phyloP scores from a whole-genome alignment of 1,140 invertebrate species.

The Drosophila simulans region DNA sequence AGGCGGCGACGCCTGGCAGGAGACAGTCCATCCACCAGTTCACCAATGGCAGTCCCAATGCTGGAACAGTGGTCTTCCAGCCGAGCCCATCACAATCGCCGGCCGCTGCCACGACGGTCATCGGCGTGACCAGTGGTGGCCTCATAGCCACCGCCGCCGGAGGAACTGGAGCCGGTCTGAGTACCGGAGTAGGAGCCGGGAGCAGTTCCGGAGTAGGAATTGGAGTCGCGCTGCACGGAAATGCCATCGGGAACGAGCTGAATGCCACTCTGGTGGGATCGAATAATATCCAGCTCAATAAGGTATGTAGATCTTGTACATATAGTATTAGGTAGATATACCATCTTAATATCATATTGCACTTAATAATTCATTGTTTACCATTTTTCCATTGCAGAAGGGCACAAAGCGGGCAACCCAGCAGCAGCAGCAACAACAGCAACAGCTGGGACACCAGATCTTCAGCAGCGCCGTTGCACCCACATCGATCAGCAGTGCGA shows the following conservation, averaged over 20 bases:
- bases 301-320: conserved; percentile 47
- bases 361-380: too few species aligned
- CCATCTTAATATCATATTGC: not conserved
- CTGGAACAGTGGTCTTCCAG: conserved; percentile 84
- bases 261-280: conserved; percentile 84
- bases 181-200: conserved; percentile 14
- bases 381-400: conserved; percentile 60
- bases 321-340: not conserved
- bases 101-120: conserved; percentile 82
- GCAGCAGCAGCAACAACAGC: conserved; percentile 59
- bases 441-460: conserved; percentile 69
- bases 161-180: conserved; percentile 19
- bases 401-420: conserved; percentile 74
- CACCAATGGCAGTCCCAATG: conserved; percentile 84
- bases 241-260: conserved; percentile 82
- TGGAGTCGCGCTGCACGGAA: conserved; percentile 39
- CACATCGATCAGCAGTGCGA: conserved; percentile 63
- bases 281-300: conserved; percentile 84
- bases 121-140: conserved; percentile 83
- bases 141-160: conserved; percentile 63
- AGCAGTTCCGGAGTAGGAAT: conserved; percentile 37
- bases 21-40: conserved; percentile 84
- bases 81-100: conserved; percentile 84
- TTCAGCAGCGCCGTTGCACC: conserved; percentile 73
- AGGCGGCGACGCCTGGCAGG: conserved; percentile 84